Conservation (phyloP, 2,888 invertebrate species). For the Hetaerina titia region DNA sequence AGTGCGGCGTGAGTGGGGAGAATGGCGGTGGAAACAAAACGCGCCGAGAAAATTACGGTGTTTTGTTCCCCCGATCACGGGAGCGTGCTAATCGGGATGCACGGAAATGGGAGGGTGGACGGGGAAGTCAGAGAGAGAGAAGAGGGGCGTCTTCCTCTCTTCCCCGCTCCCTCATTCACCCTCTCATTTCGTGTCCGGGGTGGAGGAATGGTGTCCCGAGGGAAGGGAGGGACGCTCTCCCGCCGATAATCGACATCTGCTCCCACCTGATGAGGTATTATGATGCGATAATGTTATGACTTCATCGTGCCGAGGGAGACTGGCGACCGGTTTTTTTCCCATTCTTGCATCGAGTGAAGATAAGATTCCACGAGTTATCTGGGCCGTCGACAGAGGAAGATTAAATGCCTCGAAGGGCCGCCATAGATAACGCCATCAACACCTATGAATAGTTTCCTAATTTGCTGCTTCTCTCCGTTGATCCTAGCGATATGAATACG, state of each 20-base stretch:
- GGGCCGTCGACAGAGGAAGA: background rate
- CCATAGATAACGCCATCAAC: background rate
- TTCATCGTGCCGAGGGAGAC: conserved; percentile 18
- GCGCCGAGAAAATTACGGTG: conserved; percentile 20
- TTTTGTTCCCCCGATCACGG: conserved; percentile 10
- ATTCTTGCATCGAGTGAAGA: background rate
- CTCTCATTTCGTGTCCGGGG: background rate
- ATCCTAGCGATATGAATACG: too few species aligned
- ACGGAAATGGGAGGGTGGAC: conserved; percentile 6
- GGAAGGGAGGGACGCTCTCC: background rate
- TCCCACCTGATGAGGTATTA: conserved; percentile 28
- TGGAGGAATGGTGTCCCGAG: background rate
- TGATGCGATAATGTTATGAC: conserved; percentile 65
- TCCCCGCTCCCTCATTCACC: background rate
- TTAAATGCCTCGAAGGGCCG: background rate
- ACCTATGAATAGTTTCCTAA: background rate
- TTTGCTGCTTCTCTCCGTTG: background rate
- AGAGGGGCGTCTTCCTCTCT: background rate
- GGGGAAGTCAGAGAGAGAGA: background rate
- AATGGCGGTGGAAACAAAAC: background rate
- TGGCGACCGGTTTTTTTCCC: background rate
- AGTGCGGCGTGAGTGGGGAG: background rate
- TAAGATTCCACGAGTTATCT: background rate
- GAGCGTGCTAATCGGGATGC: conserved; percentile 46
- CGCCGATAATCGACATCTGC: conserved; percentile 46